These are phyloP conservation scores for Sorex fumeus DNA, from an alignment of 2,113 vertebrate species.

Conservation along the genomic window DNA sequence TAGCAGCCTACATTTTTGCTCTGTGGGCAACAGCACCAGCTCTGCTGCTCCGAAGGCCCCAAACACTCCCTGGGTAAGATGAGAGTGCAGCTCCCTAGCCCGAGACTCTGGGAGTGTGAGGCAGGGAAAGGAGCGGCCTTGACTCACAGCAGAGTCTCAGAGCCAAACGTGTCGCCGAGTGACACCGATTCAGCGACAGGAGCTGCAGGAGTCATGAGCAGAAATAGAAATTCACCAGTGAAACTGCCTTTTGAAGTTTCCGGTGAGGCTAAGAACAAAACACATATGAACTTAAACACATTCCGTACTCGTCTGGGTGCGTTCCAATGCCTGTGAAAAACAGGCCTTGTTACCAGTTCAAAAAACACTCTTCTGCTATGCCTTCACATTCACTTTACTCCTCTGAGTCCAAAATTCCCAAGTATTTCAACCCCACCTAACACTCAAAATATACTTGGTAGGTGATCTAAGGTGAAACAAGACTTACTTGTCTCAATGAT, in stretches of 20 bases:
- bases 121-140: neutral
- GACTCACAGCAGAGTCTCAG: constrained; percentile 32
- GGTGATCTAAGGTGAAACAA: constrained; percentile 54
- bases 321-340: constrained; percentile 33
- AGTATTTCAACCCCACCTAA: constrained; percentile 39
- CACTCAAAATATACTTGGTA: constrained; percentile 32
- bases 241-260: constrained; percentile 58
- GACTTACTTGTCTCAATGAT: constrained; percentile 46
- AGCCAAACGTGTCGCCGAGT: constrained; percentile 58
- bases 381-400: neutral
- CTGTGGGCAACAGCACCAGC: constrained; percentile 41
- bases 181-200: constrained; percentile 66
- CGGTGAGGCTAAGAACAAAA: constrained; percentile 55
- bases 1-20: neutral
- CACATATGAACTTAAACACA: constrained; percentile 21
- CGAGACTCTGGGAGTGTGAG: neutral
- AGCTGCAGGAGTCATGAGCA: constrained; percentile 22
- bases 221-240: constrained; percentile 61
- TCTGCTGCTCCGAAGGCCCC: constrained; percentile 49
- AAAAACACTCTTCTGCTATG: neutral
- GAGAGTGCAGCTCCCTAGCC: neutral
- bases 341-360: constrained; percentile 15
- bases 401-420: constrained; percentile 46
- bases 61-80: constrained; percentile 6
- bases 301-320: neutral